Conservation (phyloP, 2,888 invertebrate genomes). For the Heliconius hortense region DNA sequence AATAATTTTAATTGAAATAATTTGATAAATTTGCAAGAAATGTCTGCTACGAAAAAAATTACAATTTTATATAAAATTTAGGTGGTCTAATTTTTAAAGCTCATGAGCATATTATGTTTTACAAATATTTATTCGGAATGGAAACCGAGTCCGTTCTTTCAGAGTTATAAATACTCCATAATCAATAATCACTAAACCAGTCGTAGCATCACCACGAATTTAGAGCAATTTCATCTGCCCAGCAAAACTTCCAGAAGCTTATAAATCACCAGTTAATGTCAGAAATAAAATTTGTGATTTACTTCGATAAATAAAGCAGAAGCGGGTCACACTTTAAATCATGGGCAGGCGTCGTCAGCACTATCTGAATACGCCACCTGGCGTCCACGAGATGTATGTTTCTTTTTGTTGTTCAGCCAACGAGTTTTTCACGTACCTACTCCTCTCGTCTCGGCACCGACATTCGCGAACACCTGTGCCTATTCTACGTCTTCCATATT, state of each 20-base stretch:
- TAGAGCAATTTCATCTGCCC: not conserved
- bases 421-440: constrained; percentile 74
- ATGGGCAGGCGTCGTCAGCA: constrained; percentile 69
- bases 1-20: not conserved
- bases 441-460: constrained; percentile 60
- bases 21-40: too few relatives aligned
- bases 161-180: not conserved
- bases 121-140: not conserved
- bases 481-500: constrained; percentile 53
- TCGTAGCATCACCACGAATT: not conserved
- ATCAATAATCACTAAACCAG: not conserved
- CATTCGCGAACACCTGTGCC: constrained; percentile 72
- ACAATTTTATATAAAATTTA: too few relatives aligned
- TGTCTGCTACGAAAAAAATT: too few relatives aligned
- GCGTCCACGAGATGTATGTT: constrained; percentile 49
- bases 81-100: too few relatives aligned
- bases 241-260: constrained; percentile 6
- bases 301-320: constrained; percentile 50
- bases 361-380: constrained; percentile 77
- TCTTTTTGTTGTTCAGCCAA: constrained; percentile 76
- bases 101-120: not conserved
- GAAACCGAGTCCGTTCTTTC: not conserved
- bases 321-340: constrained; percentile 77
- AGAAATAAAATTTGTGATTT: constrained; percentile 52
- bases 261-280: constrained; percentile 15